Conservation (phyloP, 2,113 vertebrate genomes). For the Podilymbus podiceps region DNA sequence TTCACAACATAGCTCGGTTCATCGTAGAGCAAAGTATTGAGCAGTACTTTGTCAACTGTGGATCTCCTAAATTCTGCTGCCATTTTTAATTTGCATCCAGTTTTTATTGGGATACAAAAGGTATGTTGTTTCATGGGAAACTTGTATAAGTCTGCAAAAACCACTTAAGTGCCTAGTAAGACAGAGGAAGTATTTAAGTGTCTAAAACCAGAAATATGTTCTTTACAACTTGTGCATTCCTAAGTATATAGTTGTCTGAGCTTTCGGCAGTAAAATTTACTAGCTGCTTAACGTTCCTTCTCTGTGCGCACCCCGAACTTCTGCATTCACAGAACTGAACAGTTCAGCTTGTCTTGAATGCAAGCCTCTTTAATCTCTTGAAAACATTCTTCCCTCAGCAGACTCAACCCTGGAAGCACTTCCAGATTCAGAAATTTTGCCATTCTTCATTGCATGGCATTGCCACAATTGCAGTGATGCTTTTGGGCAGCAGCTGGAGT, state of each 20-base stretch:
- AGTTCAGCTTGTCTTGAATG: background rate
- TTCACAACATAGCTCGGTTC: background rate
- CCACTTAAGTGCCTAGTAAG: background rate
- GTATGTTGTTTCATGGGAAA: too few species aligned
- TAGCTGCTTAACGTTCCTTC: background rate
- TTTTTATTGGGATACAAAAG: background rate
- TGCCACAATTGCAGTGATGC: background rate
- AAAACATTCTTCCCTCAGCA: background rate
- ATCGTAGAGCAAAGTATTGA: background rate
- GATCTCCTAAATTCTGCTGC: background rate
- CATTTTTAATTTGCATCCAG: background rate
- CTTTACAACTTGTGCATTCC: background rate
- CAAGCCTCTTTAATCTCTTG: background rate
- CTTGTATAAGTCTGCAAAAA: background rate
- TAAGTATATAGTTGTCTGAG: background rate
- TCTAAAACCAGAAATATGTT: background rate
- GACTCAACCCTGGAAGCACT: background rate
- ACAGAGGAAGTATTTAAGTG: background rate
- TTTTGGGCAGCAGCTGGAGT: background rate
- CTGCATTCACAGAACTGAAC: background rate
- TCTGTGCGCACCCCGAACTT: background rate
- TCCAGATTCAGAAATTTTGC: background rate
- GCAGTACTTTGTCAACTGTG: background rate
- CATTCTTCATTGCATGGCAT: background rate
- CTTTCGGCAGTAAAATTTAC: constrained; percentile 6